Evolutionary conservation across 1,140 invertebrate species (phyloP), one percentile per base, ranked within the genome.

Genomic region (Drosophila insularis): DNA sequence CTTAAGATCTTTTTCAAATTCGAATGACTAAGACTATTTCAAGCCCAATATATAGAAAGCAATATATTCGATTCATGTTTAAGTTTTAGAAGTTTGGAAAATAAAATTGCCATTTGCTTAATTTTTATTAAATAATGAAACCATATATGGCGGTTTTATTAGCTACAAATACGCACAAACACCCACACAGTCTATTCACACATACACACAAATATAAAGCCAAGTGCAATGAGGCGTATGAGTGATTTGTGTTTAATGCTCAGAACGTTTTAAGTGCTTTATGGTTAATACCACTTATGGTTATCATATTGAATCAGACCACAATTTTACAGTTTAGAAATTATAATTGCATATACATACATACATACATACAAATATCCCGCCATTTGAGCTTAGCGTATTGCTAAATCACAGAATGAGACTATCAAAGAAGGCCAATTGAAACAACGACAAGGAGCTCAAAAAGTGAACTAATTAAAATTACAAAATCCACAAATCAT

Each of bases 271-370:
- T 78, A 78, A 78, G 75, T 78, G 72, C 68, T 75, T 78, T 71
- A 78, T 67, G 72, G 68, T 78, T 75, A 75, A 78, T 71, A 68
- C 72, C 75, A 78, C 72, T 78, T 78, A 75, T 71, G 68, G 63
- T 74, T 67, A 71, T 55, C 60, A 71, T 53, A 78, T 71, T 71
- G 63, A 78, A 46, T 23, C 55, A 59, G 43, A 40, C 68, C 72
- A 17, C 63, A 74, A 67, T 59, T 78, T 76, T 61, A 71, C 55
- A 62, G 46, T 40, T 71, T 46, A 60, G 46, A 19, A 17, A 53
- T 19, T 17, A 21, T 50, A 50, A 68, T 31, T 23, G 35, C 43
- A 50, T 46, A 17, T 2, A 32, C 6, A 17, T 43, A 43, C 14
- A 17, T 43, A 43, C 14, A 8, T 43, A 17, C 2, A 17, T 14